These are phyloP conservation scores for Montipora capitata DNA, from an alignment of 92 coral and sea anemone genomes.

Conservation along the genomic window DNA sequence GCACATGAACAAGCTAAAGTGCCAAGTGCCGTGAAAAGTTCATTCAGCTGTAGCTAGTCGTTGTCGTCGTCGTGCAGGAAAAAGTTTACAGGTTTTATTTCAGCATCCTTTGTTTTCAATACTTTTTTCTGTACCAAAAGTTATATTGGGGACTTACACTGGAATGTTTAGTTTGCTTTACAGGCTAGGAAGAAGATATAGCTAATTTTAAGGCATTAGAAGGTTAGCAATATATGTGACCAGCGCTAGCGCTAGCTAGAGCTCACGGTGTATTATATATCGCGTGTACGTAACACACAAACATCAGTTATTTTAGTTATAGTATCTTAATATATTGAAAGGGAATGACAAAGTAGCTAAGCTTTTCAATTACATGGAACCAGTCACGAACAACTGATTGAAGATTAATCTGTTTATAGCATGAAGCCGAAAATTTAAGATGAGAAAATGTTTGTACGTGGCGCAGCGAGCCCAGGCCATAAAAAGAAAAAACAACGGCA, in stretches of 20 bases:
- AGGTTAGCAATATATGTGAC: background rate
- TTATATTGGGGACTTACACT: background rate
- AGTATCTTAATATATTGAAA: background rate
- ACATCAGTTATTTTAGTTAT: background rate
- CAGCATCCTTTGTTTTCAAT: background rate
- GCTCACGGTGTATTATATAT: background rate
- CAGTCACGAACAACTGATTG: background rate
- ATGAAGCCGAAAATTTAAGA: conserved; percentile 9
- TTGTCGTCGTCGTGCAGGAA: conserved; percentile 2
- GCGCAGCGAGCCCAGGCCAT: background rate
- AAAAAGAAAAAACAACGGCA: background rate
- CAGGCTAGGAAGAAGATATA: background rate
- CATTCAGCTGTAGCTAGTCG: background rate
- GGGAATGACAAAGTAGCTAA: conserved; percentile 10
- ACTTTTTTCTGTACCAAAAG: background rate
- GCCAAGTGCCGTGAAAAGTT: conserved; percentile 1
- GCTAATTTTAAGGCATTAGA: background rate
- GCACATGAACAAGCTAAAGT: too few species aligned
- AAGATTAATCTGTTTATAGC: background rate
- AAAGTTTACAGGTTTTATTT: background rate
- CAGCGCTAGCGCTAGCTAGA: background rate
- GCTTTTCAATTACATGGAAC: conserved; percentile 14
- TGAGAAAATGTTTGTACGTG: conserved; percentile 8
- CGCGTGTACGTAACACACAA: too few species aligned
- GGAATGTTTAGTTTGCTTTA: background rate